Evolutionary conservation across 1,140 invertebrate species (phyloP).

Genomic region (Laupala kohalensis): DNA sequence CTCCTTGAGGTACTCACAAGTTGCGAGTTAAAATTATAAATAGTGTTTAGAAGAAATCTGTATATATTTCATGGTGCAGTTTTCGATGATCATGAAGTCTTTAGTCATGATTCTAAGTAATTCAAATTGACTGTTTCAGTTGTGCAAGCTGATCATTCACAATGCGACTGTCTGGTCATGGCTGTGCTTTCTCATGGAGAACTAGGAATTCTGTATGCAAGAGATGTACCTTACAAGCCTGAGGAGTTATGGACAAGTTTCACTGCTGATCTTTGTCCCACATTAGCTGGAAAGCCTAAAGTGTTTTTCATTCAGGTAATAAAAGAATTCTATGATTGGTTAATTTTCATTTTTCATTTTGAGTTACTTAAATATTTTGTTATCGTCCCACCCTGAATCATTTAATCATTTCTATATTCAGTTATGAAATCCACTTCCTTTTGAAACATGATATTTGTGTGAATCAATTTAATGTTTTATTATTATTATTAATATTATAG

Average conservation of each 20-base stretch:
- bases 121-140: too few species aligned
- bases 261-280: constrained; percentile 70
- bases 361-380: not conserved
- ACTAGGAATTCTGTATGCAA: constrained; percentile 71
- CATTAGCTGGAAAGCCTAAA: constrained; percentile 87
- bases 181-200: constrained; percentile 84
- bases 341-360: not conserved
- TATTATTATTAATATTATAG: constrained; percentile 28
- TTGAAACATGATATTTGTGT: too few species aligned
- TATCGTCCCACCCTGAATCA: too few species aligned
- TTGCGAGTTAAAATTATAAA: too few species aligned
- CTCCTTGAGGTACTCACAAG: too few species aligned
- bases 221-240: constrained; percentile 70
- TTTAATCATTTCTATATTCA: too few species aligned
- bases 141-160: constrained; percentile 54
- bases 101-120: not conserved
- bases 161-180: constrained; percentile 65
- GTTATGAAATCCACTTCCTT: too few species aligned
- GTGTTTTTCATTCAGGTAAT: constrained; percentile 70
- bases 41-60: too few species aligned
- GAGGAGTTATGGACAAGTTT: constrained; percentile 73
- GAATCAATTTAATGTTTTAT: too few species aligned
- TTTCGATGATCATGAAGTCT: too few species aligned
- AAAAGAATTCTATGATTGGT: not conserved
- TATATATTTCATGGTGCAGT: too few species aligned